Conservation (phyloP, 2,888 invertebrate species). For the Magallana nippona region DNA sequence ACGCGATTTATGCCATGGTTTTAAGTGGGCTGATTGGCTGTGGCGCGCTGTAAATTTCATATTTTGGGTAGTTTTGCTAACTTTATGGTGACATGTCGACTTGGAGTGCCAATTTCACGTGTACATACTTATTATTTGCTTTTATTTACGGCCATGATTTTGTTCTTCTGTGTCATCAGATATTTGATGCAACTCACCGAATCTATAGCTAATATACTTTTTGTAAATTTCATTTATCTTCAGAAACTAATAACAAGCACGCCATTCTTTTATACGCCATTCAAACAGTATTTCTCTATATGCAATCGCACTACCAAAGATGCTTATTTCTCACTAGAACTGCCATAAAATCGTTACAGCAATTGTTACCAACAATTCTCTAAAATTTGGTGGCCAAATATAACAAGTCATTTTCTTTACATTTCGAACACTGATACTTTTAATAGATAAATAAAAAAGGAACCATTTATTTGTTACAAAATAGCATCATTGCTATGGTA, state of each 20-base stretch:
- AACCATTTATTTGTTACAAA: too few species aligned
- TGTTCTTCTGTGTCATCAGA: not conserved
- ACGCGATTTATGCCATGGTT: slow-evolving; percentile 40
- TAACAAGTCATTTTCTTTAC: too few species aligned
- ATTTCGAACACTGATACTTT: too few species aligned
- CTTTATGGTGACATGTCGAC: slow-evolving; percentile 29
- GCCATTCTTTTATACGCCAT: not conserved
- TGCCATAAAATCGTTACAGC: too few species aligned
- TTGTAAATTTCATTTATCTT: not conserved
- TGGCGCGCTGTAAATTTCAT: slow-evolving; percentile 33
- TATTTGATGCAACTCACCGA: not conserved
- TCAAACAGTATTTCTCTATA: not conserved
- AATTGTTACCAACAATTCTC: too few species aligned
- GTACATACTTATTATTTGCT: not conserved
- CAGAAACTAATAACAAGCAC: not conserved
- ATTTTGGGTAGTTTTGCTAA: slow-evolving; percentile 29
- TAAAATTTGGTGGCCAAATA: too few species aligned
- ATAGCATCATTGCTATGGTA: too few species aligned
- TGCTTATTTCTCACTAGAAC: too few species aligned
- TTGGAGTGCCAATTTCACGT: not conserved
- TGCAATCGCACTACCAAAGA: too few species aligned
- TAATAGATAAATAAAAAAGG: too few species aligned
- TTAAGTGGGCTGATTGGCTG: slow-evolving; percentile 44
- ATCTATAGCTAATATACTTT: not conserved
- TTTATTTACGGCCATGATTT: not conserved